A percentile compares a stretch with the other conserved stretches of the same genome.
Evolutionary conservation across 2,797 vertebrate species (phyloP).

Genomic region (Sebastiscus albofasciatus): DNA sequence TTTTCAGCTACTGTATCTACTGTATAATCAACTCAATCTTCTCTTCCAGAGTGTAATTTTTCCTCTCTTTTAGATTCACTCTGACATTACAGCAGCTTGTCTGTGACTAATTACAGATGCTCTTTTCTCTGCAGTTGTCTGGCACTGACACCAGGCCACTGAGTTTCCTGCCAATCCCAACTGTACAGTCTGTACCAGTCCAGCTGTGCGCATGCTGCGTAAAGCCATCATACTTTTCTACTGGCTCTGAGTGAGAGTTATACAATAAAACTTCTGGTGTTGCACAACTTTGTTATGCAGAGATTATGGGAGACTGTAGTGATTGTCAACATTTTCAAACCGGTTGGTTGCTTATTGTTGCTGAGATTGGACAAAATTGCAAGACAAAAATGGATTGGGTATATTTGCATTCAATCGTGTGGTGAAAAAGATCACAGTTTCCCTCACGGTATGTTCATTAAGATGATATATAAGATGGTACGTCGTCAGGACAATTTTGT

Average conservation of each 20-base stretch:
- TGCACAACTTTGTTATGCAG: background rate
- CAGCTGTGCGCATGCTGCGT: slow-evolving; percentile 10
- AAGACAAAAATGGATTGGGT: no score
- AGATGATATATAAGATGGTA: fast-evolving
- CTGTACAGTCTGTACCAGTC: background rate
- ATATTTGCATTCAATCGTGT: no score
- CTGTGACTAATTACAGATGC: slow-evolving; percentile 54
- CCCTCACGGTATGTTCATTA: no score
- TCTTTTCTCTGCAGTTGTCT: slow-evolving; percentile 12
- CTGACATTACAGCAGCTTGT: slow-evolving; percentile 42
- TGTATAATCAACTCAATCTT: slow-evolving; percentile 22
- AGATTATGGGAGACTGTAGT: no score
- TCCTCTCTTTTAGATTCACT: slow-evolving; percentile 3
- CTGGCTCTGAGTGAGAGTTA: background rate
- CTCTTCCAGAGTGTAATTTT: slow-evolving; percentile 11
- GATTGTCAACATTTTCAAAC: no score
- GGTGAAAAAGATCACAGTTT: no score
- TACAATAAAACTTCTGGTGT: background rate
- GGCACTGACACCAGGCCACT: slow-evolving; percentile 23
- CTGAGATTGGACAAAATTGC: no score
- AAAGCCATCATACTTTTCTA: background rate
- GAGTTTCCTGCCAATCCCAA: slow-evolving; percentile 24
- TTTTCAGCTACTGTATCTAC: slow-evolving; percentile 21
- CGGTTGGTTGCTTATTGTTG: no score
- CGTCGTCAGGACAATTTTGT: no score